phyloP scores from a whole-genome alignment of 2,113 vertebrate species.

The Mus spicilegus region DNA sequence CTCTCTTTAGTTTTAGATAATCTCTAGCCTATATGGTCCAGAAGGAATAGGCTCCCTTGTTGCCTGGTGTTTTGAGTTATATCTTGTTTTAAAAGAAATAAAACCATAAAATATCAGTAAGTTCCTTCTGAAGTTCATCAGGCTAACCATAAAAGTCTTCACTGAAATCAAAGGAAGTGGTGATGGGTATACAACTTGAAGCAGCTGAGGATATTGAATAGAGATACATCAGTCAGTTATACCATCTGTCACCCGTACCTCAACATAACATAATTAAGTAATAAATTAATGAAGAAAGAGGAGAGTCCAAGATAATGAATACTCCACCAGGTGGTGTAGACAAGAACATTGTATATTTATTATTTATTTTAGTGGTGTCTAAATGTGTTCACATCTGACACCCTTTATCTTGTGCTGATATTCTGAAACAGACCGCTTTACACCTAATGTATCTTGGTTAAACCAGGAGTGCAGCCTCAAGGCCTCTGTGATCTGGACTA shows the following conservation, averaged over 20 bases:
- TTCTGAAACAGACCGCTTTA: not conserved
- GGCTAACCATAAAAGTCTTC: not conserved
- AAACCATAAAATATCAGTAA: not conserved
- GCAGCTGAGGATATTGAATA: not conserved
- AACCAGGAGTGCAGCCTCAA: not conserved
- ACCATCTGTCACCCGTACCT: not conserved
- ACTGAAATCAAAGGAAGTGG: not conserved
- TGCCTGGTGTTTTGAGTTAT: not conserved
- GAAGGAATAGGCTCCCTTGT: not conserved
- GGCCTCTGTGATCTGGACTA: not conserved
- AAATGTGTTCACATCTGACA: not conserved
- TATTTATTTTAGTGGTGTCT: not conserved
- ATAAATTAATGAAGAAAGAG: not conserved
- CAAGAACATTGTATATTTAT: not conserved
- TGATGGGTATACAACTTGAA: not conserved
- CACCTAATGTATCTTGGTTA: not conserved
- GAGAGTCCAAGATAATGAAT: not conserved
- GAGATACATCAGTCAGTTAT: not conserved
- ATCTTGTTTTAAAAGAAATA: not conserved
- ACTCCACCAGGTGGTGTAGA: accelerated
- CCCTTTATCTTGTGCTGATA: not conserved
- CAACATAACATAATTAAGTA: not conserved
- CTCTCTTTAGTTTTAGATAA: not conserved
- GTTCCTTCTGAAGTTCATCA: not conserved
- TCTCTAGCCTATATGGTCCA: not conserved